These are phyloP conservation scores for Podilymbus podiceps DNA, from an alignment of 2,113 vertebrate species.

Conservation along the genomic window DNA sequence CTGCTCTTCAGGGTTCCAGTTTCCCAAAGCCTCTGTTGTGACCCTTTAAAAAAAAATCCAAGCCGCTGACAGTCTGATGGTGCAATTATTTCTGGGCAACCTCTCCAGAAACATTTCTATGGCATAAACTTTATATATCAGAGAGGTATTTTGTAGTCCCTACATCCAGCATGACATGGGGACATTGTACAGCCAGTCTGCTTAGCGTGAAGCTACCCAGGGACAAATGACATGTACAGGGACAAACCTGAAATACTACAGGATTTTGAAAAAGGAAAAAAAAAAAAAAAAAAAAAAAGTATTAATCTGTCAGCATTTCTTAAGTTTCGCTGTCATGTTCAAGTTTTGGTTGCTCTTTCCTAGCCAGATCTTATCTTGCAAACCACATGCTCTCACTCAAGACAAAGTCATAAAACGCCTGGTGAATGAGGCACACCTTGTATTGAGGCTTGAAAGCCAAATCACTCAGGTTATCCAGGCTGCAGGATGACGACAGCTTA, in stretches of 20 bases:
- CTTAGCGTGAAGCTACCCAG: background rate
- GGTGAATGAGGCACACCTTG: background rate
- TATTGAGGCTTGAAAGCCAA: background rate
- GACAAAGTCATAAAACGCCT: background rate
- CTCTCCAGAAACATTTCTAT: background rate
- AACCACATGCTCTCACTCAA: background rate
- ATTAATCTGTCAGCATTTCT: constrained; percentile 4
- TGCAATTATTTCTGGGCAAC: background rate
- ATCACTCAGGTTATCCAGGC: background rate
- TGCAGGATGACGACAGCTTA: background rate
- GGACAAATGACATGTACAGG: background rate
- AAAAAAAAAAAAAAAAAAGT: background rate
- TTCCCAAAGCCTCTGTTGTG: background rate
- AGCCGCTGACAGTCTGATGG: background rate
- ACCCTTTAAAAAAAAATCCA: background rate
- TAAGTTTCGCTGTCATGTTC: background rate
- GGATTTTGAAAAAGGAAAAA: background rate
- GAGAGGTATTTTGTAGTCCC: background rate
- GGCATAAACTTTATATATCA: background rate
- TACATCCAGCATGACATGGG: background rate
- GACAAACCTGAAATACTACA: background rate
- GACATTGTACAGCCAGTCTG: background rate
- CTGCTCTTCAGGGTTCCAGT: background rate
- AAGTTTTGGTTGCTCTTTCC: background rate
- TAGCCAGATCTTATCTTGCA: constrained; percentile 37